phyloP scores from a whole-genome alignment of 2,113 vertebrate genomes.

The Passer montanus region DNA sequence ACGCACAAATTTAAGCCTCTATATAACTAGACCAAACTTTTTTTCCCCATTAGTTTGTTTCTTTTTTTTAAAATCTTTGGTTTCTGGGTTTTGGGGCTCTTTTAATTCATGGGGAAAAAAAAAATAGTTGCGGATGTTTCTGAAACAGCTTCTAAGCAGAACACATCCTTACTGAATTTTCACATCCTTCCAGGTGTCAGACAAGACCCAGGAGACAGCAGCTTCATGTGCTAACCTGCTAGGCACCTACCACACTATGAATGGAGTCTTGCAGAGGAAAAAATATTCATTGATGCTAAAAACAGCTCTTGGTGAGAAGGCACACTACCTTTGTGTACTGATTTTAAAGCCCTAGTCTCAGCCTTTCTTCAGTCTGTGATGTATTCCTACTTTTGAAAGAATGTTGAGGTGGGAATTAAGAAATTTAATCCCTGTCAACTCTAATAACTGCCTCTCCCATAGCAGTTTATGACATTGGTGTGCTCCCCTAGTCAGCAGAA shows the following conservation, averaged over 20 bases:
- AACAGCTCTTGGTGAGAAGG: neutral
- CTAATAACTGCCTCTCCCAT: neutral
- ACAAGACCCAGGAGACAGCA: neutral
- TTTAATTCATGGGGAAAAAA: neutral
- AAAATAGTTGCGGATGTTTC: neutral
- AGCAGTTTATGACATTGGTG: neutral
- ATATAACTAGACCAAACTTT: neutral
- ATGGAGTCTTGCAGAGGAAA: neutral
- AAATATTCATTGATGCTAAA: neutral
- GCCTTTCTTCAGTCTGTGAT: neutral
- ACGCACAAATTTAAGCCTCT: neutral
- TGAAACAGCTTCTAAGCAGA: neutral
- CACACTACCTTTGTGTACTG: neutral
- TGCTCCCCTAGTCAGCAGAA: neutral
- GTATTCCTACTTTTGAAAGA: neutral
- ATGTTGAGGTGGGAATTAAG: neutral
- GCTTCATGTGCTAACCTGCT: neutral
- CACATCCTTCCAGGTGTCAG: neutral
- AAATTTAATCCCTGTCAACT: neutral
- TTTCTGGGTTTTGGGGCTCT: neutral
- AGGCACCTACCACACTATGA: fast-evolving
- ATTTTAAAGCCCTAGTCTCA: neutral
- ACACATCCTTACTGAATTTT: neutral
- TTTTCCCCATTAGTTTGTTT: neutral
- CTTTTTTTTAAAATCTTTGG: neutral